These are phyloP conservation scores for Leuctra nigra DNA, from an alignment of 2,888 invertebrate genomes.

Conservation along the genomic window DNA sequence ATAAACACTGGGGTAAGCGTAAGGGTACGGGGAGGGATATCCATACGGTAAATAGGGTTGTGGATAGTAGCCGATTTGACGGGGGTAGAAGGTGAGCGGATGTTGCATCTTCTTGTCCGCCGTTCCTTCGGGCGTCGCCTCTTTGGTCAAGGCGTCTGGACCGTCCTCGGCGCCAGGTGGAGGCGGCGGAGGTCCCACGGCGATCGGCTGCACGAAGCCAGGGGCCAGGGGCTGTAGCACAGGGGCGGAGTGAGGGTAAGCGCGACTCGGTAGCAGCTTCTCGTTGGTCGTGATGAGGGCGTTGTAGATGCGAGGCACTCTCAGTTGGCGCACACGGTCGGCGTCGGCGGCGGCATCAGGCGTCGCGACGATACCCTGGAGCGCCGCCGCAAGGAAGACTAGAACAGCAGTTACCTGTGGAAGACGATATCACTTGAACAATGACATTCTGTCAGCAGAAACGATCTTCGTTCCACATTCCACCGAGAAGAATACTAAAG, in stretches of 20 bases:
- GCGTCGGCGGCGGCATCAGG: too few species aligned
- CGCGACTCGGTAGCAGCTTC: slow-evolving; percentile 66
- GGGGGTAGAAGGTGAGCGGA: slow-evolving; percentile 19
- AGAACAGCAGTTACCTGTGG: background rate
- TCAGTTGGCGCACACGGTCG: slow-evolving; percentile 36
- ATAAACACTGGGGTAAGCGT: background rate
- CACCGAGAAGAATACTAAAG: too few species aligned
- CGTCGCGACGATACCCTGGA: slow-evolving; percentile 20
- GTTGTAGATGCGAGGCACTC: slow-evolving; percentile 71
- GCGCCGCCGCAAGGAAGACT: slow-evolving; percentile 26
- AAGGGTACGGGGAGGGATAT: slow-evolving; percentile 6
- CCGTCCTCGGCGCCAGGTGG: background rate
- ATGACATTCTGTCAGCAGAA: too few species aligned
- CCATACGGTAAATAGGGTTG: slow-evolving; percentile 8
- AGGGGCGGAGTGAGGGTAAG: slow-evolving; percentile 49
- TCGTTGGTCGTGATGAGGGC: slow-evolving; percentile 72
- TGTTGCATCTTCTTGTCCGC: background rate
- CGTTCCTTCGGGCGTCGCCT: slow-evolving; percentile 2
- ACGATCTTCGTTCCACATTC: too few species aligned
- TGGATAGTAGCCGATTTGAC: slow-evolving; percentile 12
- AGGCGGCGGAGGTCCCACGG: background rate
- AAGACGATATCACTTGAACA: too few species aligned
- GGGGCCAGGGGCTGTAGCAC: slow-evolving; percentile 23
- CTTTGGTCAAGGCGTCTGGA: background rate
- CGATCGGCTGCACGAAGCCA: slow-evolving; percentile 16